phyloP scores from a whole-genome alignment of 2,113 vertebrate genomes.

The Callocephalon fimbriatum region DNA sequence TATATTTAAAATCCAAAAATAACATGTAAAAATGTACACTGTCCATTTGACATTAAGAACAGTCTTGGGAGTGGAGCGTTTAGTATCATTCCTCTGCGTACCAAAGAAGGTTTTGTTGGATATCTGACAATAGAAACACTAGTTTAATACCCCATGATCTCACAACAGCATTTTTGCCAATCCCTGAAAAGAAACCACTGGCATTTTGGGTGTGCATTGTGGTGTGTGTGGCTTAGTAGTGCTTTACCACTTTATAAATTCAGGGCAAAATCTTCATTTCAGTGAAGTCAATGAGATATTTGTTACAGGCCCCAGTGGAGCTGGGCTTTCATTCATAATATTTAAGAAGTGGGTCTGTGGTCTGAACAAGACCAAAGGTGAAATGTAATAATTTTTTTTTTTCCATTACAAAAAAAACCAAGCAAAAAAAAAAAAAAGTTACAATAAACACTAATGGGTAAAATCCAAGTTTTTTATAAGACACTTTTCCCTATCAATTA shows the following conservation, averaged over 20 bases:
- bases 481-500: background rate
- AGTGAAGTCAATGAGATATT: background rate
- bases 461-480: background rate
- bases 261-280: background rate
- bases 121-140: constrained; percentile 6
- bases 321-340: background rate
- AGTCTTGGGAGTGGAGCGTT: background rate
- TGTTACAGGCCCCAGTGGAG: background rate
- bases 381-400: background rate
- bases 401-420: background rate
- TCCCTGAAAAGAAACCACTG: constrained; percentile 19
- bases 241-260: background rate
- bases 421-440: background rate
- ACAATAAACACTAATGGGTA: background rate
- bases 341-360: background rate
- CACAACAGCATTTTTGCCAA: background rate
- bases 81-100: background rate
- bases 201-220: constrained; percentile 9
- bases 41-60: background rate
- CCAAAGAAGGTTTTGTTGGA: background rate
- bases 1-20: background rate
- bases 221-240: background rate
- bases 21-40: background rate
- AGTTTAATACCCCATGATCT: background rate
- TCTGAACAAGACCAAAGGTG: background rate